phyloP scores from a whole-genome alignment of 2,888 invertebrate species.

The Agapostemon virescens region DNA sequence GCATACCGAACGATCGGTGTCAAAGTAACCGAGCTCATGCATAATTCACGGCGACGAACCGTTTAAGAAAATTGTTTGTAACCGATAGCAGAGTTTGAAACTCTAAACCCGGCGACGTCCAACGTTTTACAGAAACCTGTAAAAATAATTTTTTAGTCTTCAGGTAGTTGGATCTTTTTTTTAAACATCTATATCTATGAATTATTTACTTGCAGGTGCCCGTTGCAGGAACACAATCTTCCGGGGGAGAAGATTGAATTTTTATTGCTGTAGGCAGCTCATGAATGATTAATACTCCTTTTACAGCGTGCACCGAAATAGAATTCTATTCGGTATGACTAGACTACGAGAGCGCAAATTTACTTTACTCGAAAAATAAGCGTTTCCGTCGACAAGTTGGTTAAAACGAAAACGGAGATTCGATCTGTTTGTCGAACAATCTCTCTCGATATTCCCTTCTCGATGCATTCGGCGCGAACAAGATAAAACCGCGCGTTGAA shows the following conservation, averaged over 20 bases:
- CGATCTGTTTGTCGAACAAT: neutral
- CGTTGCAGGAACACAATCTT: neutral
- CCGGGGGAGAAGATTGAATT: constrained; percentile 1
- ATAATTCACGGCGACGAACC: neutral
- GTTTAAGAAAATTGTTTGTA: neutral
- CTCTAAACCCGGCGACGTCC: neutral
- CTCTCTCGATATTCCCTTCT: neutral
- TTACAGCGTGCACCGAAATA: neutral
- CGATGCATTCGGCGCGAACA: neutral
- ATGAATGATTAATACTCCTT: constrained; percentile 4
- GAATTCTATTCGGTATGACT: neutral
- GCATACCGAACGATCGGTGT: neutral
- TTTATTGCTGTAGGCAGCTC: neutral
- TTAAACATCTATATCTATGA: neutral
- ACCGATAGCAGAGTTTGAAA: neutral
- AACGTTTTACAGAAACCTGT: no score
- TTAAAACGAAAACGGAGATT: neutral
- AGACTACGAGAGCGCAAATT: neutral
- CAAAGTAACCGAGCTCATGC: neutral
- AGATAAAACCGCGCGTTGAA: neutral
- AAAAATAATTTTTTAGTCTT: neutral
- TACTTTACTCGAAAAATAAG: neutral
- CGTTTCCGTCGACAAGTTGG: neutral
- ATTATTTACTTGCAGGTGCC: neutral
- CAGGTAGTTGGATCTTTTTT: neutral